Base-by-base conservation (phyloP, 2,113 vertebrate species). In the Gavialis gangeticus region DNA sequence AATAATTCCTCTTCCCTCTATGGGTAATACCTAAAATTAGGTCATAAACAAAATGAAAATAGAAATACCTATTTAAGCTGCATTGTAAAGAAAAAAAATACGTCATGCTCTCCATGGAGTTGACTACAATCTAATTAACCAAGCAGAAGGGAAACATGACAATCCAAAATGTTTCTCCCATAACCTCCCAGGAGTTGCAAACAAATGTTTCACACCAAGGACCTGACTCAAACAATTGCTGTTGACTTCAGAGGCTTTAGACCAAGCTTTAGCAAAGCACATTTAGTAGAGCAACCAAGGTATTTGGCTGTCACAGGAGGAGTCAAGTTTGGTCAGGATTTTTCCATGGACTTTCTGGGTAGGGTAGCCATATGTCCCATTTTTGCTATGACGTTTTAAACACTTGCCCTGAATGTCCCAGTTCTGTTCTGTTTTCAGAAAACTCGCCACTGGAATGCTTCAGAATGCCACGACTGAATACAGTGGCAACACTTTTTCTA, bases 171-270 rank as follows among this genome's bases (percentile, higher is more conserved):
- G 60, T 55, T 79, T 78, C 22, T 79, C 28, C 25, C 1, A 1
- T 19, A 0, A 0, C 2, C 4, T 10, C 37, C 16, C 34, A 24
- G 46, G 4, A 16, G 54, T 7, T 13, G 24, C 16, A 4, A 16
- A 34, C 1, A 62, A 10, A 6, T 14, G 58, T 81, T 4, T 15
- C n/a, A 62, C 34, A 30, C 57, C 81, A 66, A 87, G 11, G 15
- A 77, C 9, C 3, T 2, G 0, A 21, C 28, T 27, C 46, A 22
- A 73, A 71, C 55, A 59, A 58, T 10, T 59, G 30, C 81, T 59
- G 27, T 22, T 60, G 57, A 6, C 25, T 56, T 63, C 1, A 0
- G 1, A 3, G 57, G 24, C 37, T 11, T 71, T 77, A 34, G 79
- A 80, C 37, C 12, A 69, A 34, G 21, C 4, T 63, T 64, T 60